These are phyloP conservation scores for Misgurnus mizolepis DNA, from an alignment of 2,113 vertebrate species.

Conservation along the genomic window DNA sequence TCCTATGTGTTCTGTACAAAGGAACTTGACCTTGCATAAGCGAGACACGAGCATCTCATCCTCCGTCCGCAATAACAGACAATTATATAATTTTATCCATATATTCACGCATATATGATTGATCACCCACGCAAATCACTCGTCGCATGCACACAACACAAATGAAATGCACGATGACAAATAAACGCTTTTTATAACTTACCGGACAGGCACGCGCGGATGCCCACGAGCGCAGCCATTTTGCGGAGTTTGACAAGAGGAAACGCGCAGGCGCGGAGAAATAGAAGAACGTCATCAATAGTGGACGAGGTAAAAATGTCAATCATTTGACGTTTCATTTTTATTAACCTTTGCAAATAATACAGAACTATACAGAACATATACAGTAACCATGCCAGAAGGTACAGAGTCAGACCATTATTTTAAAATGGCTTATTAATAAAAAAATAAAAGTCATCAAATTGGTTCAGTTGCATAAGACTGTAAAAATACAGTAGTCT, in stretches of 20 bases:
- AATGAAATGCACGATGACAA: too few species aligned
- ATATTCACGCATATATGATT: not conserved
- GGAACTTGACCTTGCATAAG: slow-evolving; percentile 24
- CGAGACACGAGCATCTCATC: slow-evolving; percentile 8
- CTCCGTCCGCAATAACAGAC: too few species aligned
- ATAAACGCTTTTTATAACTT: slow-evolving; percentile 29
- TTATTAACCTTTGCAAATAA: too few species aligned
- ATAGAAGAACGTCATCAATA: slow-evolving; percentile 22
- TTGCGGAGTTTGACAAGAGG: slow-evolving; percentile 52
- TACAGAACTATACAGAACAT: too few species aligned
- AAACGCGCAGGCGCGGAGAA: slow-evolving; percentile 43
- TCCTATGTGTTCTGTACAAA: not conserved
- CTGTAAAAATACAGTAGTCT: too few species aligned
- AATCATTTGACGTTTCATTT: too few species aligned
- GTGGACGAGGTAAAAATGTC: not conserved
- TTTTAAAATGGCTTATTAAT: too few species aligned
- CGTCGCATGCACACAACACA: not conserved
- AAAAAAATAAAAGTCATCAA: too few species aligned
- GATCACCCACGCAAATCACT: not conserved
- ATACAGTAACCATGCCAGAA: too few species aligned
- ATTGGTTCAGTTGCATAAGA: too few species aligned
- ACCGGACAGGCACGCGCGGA: slow-evolving; percentile 76
- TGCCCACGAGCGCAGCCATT: slow-evolving; percentile 76
- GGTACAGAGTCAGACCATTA: too few species aligned
- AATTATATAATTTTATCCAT: not conserved